phyloP scores from a whole-genome alignment of 1,140 invertebrate genomes.

The Drosophila carrolli region DNA sequence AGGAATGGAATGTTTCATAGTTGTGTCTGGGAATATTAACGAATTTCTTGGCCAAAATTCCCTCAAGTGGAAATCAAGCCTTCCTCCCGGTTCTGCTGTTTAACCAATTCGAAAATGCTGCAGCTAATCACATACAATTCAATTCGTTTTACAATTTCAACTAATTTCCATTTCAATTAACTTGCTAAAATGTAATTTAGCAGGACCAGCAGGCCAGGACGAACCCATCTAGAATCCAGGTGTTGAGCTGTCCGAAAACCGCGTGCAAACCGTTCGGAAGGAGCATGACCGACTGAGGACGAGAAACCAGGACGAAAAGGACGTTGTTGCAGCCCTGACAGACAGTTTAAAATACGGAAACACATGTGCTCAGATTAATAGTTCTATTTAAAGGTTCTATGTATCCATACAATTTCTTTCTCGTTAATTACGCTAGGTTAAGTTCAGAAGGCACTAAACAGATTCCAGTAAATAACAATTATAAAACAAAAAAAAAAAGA shows the following conservation, averaged over 20 bases:
- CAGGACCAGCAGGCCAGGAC: slow-evolving; percentile 36
- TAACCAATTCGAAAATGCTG: slow-evolving; percentile 81
- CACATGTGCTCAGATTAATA: slow-evolving; percentile 10
- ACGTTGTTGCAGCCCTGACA: slow-evolving; percentile 34
- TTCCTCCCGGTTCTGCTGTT: slow-evolving; percentile 36
- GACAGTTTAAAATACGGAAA: slow-evolving; percentile 20
- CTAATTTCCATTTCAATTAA: slow-evolving; percentile 85
- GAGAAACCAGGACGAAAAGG: slow-evolving; percentile 34
- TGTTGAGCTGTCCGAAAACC: slow-evolving; percentile 54
- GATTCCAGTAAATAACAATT: too few relatives aligned
- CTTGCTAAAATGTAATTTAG: slow-evolving; percentile 84
- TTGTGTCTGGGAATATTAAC: slow-evolving; percentile 5
- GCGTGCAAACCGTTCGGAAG: slow-evolving; percentile 46
- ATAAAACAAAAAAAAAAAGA: too few relatives aligned
- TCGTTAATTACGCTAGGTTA: too few relatives aligned
- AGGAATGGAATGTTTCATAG: not conserved
- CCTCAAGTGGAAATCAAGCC: slow-evolving; percentile 3
- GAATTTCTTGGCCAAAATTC: slow-evolving; percentile 3
- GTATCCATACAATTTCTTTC: too few relatives aligned
- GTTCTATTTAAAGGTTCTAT: too few relatives aligned
- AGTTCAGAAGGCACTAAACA: too few relatives aligned
- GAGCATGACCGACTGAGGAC: slow-evolving; percentile 35
- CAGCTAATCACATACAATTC: slow-evolving; percentile 84
- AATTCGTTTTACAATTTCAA: slow-evolving; percentile 85
- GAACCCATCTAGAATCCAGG: slow-evolving; percentile 15